Conservation (phyloP, 2,797 vertebrate genomes). For the Euthynnus affinis region DNA sequence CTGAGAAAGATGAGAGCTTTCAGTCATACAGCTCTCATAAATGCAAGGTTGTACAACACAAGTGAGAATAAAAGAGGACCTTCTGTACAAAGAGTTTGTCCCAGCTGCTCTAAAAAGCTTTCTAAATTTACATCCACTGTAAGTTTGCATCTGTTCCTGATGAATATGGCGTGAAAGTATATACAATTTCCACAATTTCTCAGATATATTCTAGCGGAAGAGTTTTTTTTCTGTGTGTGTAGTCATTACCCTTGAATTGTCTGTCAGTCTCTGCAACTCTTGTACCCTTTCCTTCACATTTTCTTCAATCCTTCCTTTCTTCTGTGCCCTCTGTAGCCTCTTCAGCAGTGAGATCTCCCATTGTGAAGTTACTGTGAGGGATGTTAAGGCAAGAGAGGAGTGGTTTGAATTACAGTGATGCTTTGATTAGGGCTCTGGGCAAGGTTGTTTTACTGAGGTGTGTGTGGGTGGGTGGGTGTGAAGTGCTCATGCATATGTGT, state of each 20-base stretch:
- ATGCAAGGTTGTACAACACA: constrained; percentile 29
- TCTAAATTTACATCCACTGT: constrained; percentile 33
- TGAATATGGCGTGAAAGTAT: constrained; percentile 23
- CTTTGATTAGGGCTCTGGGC: constrained; percentile 72
- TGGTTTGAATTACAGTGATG: constrained; percentile 69
- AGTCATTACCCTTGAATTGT: constrained; percentile 18
- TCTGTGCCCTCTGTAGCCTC: constrained; percentile 34
- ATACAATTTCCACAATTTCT: constrained; percentile 6
- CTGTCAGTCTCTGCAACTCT: constrained; percentile 12
- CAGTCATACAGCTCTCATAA: constrained; percentile 35
- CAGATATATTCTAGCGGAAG: constrained; percentile 4
- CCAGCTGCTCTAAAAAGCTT: constrained; percentile 44
- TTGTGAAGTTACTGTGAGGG: constrained; percentile 44
- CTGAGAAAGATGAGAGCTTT: constrained; percentile 63
- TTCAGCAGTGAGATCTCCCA: constrained; percentile 15
- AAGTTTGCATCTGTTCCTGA: constrained; percentile 41
- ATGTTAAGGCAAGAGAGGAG: constrained; percentile 58
- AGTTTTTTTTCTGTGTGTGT: constrained; percentile 27
- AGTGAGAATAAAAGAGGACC: constrained; percentile 45
- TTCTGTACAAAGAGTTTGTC: constrained; percentile 35
- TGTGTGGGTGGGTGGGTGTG: constrained; percentile 37
- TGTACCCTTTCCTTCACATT: constrained; percentile 23
- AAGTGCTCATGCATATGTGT: constrained; percentile 47
- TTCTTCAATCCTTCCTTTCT: constrained; percentile 27
- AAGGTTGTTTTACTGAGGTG: constrained; percentile 60